Percentiles rank a stretch among this genome's conserved stretches.
Evolutionary conservation across 2,888 invertebrate species (phyloP).

Genomic region (Venusia cambrica): DNA sequence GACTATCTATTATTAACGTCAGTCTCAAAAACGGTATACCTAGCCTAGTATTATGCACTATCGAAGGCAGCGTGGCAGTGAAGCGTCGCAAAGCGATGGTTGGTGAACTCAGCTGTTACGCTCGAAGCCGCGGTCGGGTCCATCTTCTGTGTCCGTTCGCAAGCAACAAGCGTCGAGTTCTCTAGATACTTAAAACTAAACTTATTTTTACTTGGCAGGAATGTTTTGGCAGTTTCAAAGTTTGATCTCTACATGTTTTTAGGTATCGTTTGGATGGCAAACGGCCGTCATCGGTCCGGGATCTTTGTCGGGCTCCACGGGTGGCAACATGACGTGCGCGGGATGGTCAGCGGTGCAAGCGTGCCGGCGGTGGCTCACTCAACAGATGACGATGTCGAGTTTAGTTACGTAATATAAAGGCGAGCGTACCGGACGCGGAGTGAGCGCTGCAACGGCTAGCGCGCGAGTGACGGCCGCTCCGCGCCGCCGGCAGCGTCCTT

Average conservation of each 20-base stretch:
- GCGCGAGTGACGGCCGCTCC: conserved; percentile 59
- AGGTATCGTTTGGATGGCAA: conserved; percentile 48
- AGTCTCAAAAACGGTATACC: conserved; percentile 38
- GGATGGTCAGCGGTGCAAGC: conserved; percentile 67
- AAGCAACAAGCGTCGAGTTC: conserved; percentile 57
- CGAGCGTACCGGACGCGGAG: conserved; percentile 54
- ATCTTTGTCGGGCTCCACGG: conserved; percentile 41
- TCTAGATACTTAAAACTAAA: conserved; percentile 50
- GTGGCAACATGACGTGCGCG: conserved; percentile 58
- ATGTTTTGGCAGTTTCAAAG: conserved; percentile 47
- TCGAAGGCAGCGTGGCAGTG: conserved; percentile 59
- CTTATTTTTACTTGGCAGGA: conserved; percentile 53
- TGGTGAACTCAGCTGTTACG: conserved; percentile 53
- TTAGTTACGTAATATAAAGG: conserved; percentile 70
- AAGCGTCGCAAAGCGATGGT: conserved; percentile 57
- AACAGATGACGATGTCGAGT: conserved; percentile 70
- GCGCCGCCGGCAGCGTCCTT: conserved; percentile 39
- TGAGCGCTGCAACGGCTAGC: conserved; percentile 54
- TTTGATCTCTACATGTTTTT: conserved; percentile 51
- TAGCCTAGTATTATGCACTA: conserved; percentile 49
- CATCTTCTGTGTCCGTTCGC: conserved; percentile 45
- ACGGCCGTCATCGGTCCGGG: conserved; percentile 49
- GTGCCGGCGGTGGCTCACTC: conserved; percentile 61
- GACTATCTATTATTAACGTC: conserved; percentile 38
- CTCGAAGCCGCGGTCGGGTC: conserved; percentile 27